Evolutionary conservation across 1,140 invertebrate genomes (phyloP).

Genomic region (Drosophila kohkoa): DNA sequence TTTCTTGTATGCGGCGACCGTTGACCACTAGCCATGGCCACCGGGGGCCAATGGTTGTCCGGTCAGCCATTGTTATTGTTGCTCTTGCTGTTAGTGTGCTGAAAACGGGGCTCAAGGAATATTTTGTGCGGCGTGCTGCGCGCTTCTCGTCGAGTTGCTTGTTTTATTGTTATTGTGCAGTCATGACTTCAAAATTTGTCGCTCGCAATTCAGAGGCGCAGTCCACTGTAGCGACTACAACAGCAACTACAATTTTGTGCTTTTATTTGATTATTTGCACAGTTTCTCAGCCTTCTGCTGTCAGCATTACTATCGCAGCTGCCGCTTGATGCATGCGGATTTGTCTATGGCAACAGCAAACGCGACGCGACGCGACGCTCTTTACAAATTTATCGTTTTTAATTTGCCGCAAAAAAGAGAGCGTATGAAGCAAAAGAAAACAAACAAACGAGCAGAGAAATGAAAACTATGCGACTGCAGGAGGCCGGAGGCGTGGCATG

Average conservation of each 20-base stretch:
- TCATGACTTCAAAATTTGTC: conserved; percentile 83
- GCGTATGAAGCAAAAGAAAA: conserved; percentile 43
- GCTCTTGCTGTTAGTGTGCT: neutral
- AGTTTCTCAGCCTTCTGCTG: conserved; percentile 25
- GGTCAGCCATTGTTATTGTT: conserved; percentile 21
- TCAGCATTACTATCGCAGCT: conserved; percentile 33
- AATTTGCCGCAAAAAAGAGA: conserved; percentile 74
- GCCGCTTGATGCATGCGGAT: conserved; percentile 71
- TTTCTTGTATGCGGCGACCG: conserved; percentile 67
- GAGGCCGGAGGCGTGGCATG: too few species aligned
- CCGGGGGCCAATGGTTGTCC: conserved; percentile 20
- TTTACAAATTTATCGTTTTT: conserved; percentile 84
- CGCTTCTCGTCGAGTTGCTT: conserved; percentile 51
- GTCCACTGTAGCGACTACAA: conserved; percentile 20
- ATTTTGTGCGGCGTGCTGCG: conserved; percentile 56
- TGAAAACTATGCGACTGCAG: neutral
- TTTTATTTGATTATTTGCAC: conserved; percentile 77
- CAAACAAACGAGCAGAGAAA: conserved; percentile 28
- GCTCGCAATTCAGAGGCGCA: conserved; percentile 53
- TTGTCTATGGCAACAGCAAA: conserved; percentile 61
- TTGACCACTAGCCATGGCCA: conserved; percentile 47
- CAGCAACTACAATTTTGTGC: conserved; percentile 46
- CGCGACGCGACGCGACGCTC: conserved; percentile 25
- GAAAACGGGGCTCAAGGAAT: conserved; percentile 68
- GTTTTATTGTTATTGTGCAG: conserved; percentile 82